Percentiles rank a stretch among this genome's conserved stretches.
These are phyloP conservation scores for Zygogramma bicolorata DNA, from an alignment of 2,888 invertebrate species.

Conservation along the genomic window DNA sequence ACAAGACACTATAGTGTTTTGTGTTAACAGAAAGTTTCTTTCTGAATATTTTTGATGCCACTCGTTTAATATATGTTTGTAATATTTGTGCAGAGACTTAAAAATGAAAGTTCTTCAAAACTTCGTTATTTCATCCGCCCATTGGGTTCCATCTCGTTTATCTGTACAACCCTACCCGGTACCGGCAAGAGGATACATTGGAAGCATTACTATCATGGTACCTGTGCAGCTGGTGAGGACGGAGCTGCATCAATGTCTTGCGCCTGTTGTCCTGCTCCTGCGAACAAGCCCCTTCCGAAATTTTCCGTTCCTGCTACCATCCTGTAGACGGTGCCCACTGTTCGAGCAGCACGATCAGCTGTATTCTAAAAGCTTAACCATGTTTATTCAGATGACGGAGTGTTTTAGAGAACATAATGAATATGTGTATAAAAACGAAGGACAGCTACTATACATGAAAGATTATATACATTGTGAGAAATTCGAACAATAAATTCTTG, in stretches of 20 bases:
- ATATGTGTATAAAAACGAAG: too few relatives aligned
- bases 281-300: slow-evolving; percentile 76
- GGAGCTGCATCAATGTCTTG: slow-evolving; percentile 34
- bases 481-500: too few relatives aligned
- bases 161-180: not conserved
- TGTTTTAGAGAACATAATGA: not conserved
- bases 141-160: not conserved
- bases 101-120: too few relatives aligned
- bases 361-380: slow-evolving; percentile 73
- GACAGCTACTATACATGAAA: too few relatives aligned
- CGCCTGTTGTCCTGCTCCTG: slow-evolving; percentile 59
- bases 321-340: slow-evolving; percentile 83
- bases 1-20: too few relatives aligned
- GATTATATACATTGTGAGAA: too few relatives aligned
- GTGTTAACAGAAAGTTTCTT: too few relatives aligned
- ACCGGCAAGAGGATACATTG: too few relatives aligned
- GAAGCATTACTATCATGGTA: slow-evolving; percentile 19
- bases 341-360: slow-evolving; percentile 84
- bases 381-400: slow-evolving; percentile 16
- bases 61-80: too few relatives aligned
- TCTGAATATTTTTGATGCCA: too few relatives aligned
- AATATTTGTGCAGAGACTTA: too few relatives aligned
- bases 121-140: not conserved
- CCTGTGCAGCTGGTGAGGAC: slow-evolving; percentile 38
- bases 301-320: slow-evolving; percentile 84